phyloP scores from a whole-genome alignment of 2,113 vertebrate genomes.

The Falco punctatus region DNA sequence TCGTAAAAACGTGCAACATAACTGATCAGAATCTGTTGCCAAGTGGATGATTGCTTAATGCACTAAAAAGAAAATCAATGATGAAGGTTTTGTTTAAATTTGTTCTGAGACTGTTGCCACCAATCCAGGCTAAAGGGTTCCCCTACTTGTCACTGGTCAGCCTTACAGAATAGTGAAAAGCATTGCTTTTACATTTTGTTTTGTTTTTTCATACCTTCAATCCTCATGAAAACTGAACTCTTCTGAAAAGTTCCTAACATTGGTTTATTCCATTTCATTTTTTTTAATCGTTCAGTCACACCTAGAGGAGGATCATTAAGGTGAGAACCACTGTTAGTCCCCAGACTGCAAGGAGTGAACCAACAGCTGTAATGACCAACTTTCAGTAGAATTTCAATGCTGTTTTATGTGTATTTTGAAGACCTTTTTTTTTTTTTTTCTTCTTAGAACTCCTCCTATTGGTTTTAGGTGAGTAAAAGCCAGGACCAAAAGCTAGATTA shows the following conservation, averaged over 20 bases:
- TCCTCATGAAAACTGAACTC: constrained; percentile 49
- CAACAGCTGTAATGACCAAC: background rate
- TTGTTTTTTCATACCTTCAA: constrained; percentile 41
- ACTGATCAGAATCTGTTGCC: background rate
- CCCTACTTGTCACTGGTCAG: background rate
- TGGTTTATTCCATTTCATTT: background rate
- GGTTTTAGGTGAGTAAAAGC: background rate
- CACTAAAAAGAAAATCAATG: background rate
- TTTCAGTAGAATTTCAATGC: background rate
- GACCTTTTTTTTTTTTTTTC: background rate
- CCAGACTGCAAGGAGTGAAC: background rate
- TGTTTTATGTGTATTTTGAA: background rate
- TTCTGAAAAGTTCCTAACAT: background rate
- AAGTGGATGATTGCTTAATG: background rate
- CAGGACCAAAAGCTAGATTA: background rate
- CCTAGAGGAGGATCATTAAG: background rate
- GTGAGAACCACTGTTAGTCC: background rate
- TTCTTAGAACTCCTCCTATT: background rate
- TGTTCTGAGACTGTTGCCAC: constrained; percentile 61
- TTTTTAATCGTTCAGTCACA: background rate
- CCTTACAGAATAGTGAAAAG: background rate
- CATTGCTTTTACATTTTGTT: background rate
- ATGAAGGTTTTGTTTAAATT: background rate
- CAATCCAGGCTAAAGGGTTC: constrained; percentile 18
- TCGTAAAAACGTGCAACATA: background rate